Percentiles rank a stretch among this genome's conserved stretches.
phyloP scores from a whole-genome alignment of 2,888 invertebrate genomes.

The Drymonia ruficornis region DNA sequence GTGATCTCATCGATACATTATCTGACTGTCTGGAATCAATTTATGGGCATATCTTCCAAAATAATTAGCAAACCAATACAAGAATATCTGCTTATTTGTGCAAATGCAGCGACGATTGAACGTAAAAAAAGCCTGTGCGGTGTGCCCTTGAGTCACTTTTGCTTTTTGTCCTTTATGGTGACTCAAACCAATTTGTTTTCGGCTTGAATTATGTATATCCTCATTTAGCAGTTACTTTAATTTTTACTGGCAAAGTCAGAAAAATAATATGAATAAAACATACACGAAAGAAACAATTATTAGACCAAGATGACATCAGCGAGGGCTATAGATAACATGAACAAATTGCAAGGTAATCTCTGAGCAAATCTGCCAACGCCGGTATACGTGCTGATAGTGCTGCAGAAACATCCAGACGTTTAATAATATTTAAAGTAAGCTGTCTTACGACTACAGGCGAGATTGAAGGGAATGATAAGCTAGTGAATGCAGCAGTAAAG shows the following conservation, averaged over 20 bases:
- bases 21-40: not conserved
- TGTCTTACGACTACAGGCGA: not conserved
- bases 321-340: slow-evolving; percentile 9
- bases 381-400: not conserved
- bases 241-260: not conserved
- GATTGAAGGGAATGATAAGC: not conserved
- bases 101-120: too few relatives aligned
- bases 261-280: not conserved
- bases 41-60: not conserved
- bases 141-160: too few relatives aligned
- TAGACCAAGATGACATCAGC: slow-evolving; percentile 15
- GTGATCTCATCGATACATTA: slow-evolving; percentile 10
- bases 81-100: too few relatives aligned
- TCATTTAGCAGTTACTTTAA: not conserved
- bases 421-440: slow-evolving; percentile 1
- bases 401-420: slow-evolving; percentile 1
- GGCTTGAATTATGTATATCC: not conserved
- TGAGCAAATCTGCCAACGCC: slow-evolving; percentile 7
- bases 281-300: not conserved
- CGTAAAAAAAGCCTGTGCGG: too few relatives aligned
- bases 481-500: not conserved
- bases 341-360: slow-evolving; percentile 12
- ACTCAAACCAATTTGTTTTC: not conserved
- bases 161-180: too few relatives aligned
- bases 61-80: not conserved